Percentiles rank a stretch among this genome's conserved stretches.
These are phyloP conservation scores for Australoheros facetus DNA, from an alignment of 2,797 vertebrate species.

Conservation along the genomic window DNA sequence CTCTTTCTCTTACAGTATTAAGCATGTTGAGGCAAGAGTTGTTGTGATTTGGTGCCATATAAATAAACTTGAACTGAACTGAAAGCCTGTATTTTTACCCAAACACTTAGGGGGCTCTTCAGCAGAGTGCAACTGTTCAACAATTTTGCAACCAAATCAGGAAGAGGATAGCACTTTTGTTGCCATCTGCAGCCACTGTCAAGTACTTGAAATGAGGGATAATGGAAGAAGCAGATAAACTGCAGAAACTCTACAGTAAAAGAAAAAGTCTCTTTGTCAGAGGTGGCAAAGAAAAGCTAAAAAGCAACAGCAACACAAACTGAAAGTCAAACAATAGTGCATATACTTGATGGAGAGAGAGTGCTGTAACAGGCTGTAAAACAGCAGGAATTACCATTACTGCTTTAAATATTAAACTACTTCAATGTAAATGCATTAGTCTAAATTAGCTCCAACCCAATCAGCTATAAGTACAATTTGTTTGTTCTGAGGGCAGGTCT, in stretches of 20 bases:
- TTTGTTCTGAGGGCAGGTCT: not conserved
- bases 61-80: not conserved
- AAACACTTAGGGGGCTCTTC: not conserved
- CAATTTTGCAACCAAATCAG: not conserved
- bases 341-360: not conserved
- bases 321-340: not conserved
- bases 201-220: not conserved
- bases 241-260: not conserved
- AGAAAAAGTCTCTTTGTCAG: not conserved
- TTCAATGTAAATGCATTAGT: not conserved
- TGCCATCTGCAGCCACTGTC: not conserved
- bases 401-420: not conserved
- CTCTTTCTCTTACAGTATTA: not conserved
- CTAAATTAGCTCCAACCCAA: not conserved
- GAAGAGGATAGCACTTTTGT: not conserved
- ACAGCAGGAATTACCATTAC: not conserved
- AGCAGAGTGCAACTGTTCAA: not conserved
- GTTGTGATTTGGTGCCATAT: not conserved
- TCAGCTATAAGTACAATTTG: not conserved
- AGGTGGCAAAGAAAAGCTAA: not conserved
- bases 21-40: fast-evolving
- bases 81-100: not conserved
- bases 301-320: not conserved
- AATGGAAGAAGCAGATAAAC: not conserved
- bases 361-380: not conserved